These are phyloP conservation scores for Microtus pennsylvanicus DNA, from an alignment of 2,113 vertebrate species.

Conservation along the genomic window DNA sequence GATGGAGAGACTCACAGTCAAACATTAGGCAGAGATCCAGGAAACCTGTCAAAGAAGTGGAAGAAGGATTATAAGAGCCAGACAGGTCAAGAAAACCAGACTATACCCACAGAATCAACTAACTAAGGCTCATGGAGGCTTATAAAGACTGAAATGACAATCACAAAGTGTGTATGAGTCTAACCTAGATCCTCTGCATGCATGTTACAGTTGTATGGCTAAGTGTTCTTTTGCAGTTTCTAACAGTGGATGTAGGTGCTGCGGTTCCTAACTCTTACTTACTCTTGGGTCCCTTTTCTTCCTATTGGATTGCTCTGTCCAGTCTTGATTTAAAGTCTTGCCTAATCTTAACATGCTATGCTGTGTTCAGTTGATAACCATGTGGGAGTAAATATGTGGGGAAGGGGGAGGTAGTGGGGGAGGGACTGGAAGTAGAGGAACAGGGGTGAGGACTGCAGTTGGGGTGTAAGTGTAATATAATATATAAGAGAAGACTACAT, in stretches of 20 bases:
- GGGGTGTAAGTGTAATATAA: not conserved
- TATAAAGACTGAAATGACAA: not conserved
- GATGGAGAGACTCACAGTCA: not conserved
- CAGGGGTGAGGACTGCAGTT: not conserved
- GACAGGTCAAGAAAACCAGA: not conserved
- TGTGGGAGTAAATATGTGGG: not conserved
- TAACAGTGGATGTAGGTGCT: not conserved
- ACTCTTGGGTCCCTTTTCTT: not conserved
- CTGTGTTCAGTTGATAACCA: not conserved
- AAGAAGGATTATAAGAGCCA: not conserved
- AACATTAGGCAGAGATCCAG: not conserved
- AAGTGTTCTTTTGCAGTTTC: not conserved
- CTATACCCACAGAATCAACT: not conserved
- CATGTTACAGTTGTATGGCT: not conserved
- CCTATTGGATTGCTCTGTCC: not conserved
- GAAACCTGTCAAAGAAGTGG: not conserved
- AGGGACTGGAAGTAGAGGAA: not conserved
- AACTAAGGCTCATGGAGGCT: not conserved
- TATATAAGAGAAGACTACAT: not conserved
- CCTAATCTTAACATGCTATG: not conserved
- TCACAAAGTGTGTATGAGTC: not conserved
- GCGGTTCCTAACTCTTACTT: not conserved
- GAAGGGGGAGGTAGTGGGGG: not conserved
- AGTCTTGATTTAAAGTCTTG: not conserved
- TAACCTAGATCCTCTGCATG: not conserved